These are phyloP conservation scores for Anthopleura xanthogrammica DNA, from an alignment of 92 coral and sea anemone genomes.

Conservation along the genomic window DNA sequence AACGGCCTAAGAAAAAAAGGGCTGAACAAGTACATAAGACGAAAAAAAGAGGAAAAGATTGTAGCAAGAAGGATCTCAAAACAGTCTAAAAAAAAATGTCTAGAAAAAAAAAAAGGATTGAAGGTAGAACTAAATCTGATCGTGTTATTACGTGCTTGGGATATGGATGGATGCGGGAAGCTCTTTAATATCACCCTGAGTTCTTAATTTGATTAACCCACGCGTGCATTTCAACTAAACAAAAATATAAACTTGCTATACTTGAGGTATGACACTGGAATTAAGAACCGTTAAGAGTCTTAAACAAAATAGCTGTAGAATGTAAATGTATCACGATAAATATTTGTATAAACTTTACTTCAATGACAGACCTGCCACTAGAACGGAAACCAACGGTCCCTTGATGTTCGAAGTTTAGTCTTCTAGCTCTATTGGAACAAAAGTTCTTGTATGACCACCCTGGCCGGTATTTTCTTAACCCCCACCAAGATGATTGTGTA, in stretches of 20 bases:
- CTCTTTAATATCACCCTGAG: not conserved
- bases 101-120: too few relatives aligned
- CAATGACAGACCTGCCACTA: constrained; percentile 15
- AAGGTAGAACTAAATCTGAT: too few relatives aligned
- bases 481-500: constrained; percentile 23
- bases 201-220: not conserved
- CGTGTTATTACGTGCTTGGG: not conserved
- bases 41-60: too few relatives aligned
- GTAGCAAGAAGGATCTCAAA: too few relatives aligned
- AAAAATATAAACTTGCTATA: not conserved
- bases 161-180: not conserved
- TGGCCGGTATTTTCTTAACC: constrained; percentile 21
- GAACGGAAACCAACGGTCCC: constrained; percentile 27
- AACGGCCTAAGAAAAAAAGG: too few relatives aligned
- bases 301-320: not conserved
- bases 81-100: too few relatives aligned
- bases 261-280: not conserved
- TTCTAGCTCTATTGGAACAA: not conserved
- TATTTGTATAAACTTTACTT: constrained; percentile 13
- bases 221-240: not conserved
- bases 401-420: constrained; percentile 12
- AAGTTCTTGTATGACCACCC: constrained; percentile 7
- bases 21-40: not conserved
- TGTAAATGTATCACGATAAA: not conserved
- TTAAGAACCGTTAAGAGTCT: not conserved